Evolutionary conservation across 64 coral and sea anemone species (phyloP).

Genomic region (Catalaphyllia jardinei): DNA sequence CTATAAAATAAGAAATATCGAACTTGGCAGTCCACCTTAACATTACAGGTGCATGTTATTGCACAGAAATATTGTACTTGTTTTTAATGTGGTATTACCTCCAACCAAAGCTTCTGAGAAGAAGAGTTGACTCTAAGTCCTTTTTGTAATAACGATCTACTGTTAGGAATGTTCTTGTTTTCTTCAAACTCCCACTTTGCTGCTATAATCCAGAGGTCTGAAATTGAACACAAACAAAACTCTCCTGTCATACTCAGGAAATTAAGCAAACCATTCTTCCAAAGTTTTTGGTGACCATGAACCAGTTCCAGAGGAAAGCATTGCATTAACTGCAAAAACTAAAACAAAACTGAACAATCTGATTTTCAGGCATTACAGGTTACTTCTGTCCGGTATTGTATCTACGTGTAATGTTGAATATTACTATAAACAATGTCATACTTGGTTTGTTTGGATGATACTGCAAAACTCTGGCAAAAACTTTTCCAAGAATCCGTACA

Average conservation of each 20-base stretch:
- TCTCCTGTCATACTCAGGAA: too few species aligned
- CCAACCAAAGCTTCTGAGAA: conserved; percentile 77
- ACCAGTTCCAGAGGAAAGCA: too few species aligned
- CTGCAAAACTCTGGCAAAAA: conserved; percentile 79
- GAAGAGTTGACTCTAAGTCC: conserved; percentile 73
- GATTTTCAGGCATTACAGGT: too few species aligned
- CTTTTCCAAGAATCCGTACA: conserved; percentile 70
- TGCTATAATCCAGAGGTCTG: conserved; percentile 96
- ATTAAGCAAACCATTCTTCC: too few species aligned
- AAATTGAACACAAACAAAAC: neutral
- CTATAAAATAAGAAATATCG: too few species aligned
- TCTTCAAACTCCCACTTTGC: conserved; percentile 99
- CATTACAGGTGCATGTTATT: too few species aligned
- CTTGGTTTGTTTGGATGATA: conserved; percentile 91
- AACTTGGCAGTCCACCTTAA: too few species aligned
- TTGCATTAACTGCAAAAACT: too few species aligned
- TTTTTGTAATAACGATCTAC: conserved; percentile 83
- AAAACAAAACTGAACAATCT: too few species aligned
- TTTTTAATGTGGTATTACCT: conserved; percentile 33
- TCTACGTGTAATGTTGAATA: neutral
- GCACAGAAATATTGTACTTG: too few species aligned
- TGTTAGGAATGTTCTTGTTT: conserved; percentile 71
- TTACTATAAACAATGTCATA: conserved; percentile 24
- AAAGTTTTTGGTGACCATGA: too few species aligned
- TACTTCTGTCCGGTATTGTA: too few species aligned